Conservation (phyloP, 1,140 invertebrate genomes). For the Pachyrhynchus sulphureomaculatus region DNA sequence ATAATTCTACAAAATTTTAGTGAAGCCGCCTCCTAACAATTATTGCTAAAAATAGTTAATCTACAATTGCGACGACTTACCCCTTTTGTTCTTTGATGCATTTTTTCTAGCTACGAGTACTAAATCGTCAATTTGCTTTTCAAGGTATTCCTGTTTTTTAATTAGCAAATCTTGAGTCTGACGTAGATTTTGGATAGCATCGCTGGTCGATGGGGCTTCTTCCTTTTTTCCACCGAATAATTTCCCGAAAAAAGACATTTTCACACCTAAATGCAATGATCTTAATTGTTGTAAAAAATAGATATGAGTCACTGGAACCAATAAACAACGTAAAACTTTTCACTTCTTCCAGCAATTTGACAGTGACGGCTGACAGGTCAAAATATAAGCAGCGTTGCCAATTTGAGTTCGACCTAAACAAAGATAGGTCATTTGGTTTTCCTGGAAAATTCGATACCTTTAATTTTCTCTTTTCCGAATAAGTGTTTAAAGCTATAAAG, state of each 20-base stretch:
- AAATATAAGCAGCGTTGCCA: too few species aligned
- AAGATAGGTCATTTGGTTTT: too few species aligned
- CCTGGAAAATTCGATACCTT: too few species aligned
- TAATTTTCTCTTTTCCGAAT: background rate
- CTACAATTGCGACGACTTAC: slow-evolving; percentile 62
- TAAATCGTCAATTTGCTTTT: slow-evolving; percentile 94
- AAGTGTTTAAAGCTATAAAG: background rate
- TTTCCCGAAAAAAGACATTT: slow-evolving; percentile 87
- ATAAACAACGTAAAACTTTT: slow-evolving; percentile 23
- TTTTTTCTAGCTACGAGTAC: slow-evolving; percentile 85
- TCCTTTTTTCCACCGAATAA: slow-evolving; percentile 90
- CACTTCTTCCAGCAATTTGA: background rate
- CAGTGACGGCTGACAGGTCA: background rate
- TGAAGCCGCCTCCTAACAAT: too few species aligned
- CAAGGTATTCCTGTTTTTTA: slow-evolving; percentile 98
- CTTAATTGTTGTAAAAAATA: slow-evolving; percentile 21
- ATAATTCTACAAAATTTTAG: too few species aligned
- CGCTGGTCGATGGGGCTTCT: slow-evolving; percentile 84
- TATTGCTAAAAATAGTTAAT: too few species aligned
- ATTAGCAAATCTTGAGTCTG: slow-evolving; percentile 97
- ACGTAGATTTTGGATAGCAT: slow-evolving; percentile 95
- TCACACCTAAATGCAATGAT: background rate
- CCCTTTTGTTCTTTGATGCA: slow-evolving; percentile 96
- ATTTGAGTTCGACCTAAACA: too few species aligned
- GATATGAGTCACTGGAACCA: slow-evolving; percentile 18